Percentiles rank a stretch among this genome's conserved stretches.
Evolutionary conservation across 2,797 vertebrate genomes (phyloP).

Genomic region (Furcifer pardalis): DNA sequence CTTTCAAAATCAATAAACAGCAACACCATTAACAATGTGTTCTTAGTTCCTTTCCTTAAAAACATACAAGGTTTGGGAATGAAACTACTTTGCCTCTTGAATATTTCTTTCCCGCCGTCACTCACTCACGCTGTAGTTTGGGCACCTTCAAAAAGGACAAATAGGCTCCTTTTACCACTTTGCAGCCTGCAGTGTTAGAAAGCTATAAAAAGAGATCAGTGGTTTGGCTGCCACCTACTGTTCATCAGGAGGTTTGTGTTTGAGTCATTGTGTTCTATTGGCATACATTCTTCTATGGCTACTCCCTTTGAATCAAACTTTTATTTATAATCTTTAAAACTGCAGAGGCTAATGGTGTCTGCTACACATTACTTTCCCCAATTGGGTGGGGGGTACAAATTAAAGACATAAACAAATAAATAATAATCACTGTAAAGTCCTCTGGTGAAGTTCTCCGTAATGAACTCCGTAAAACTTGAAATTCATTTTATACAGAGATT

Average conservation of each 20-base stretch:
- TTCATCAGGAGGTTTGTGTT: constrained; percentile 41
- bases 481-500: too few species aligned
- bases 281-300: constrained; percentile 4
- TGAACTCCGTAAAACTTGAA: not conserved
- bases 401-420: too few species aligned
- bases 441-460: not conserved
- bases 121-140: constrained; percentile 31
- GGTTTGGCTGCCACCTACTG: constrained; percentile 82
- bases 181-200: constrained; percentile 29
- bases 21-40: constrained; percentile 22
- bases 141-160: constrained; percentile 64
- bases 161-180: constrained; percentile 37
- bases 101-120: constrained; percentile 30
- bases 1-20: constrained; percentile 6
- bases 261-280: not conserved
- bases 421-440: too few species aligned
- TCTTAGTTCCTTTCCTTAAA: not conserved
- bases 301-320: constrained; percentile 24
- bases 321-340: not conserved
- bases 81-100: constrained; percentile 48
- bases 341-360: not conserved
- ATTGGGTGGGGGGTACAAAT: too few species aligned
- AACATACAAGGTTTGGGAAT: constrained; percentile 22
- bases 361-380: constrained; percentile 1
- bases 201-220: constrained; percentile 67